Evolutionary conservation across 2,888 invertebrate genomes (phyloP).

Genomic region (Acanthococcus lagerstroemiae): DNA sequence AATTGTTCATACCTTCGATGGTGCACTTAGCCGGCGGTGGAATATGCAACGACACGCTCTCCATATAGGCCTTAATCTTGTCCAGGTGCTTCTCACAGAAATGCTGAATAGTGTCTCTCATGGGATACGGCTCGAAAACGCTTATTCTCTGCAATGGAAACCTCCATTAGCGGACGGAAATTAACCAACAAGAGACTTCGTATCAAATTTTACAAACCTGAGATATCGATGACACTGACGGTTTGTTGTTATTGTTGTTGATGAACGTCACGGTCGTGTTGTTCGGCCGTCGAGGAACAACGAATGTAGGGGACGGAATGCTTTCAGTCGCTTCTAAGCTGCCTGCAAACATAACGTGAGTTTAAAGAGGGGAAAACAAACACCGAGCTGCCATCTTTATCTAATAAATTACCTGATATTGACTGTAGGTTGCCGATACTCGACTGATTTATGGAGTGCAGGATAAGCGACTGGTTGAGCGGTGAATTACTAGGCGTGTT

Average conservation of each 20-base stretch:
- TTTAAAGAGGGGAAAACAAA: not conserved
- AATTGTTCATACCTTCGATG: constrained; percentile 70
- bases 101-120: constrained; percentile 84
- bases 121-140: constrained; percentile 82
- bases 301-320: constrained; percentile 27
- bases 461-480: constrained; percentile 36
- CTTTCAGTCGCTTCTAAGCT: constrained; percentile 21
- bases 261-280: constrained; percentile 71
- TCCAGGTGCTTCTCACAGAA: constrained; percentile 91
- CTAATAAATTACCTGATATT: constrained; percentile 8
- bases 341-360: not conserved
- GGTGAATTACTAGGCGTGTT: constrained; percentile 37
- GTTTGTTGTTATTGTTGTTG: constrained; percentile 45
- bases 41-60: constrained; percentile 68
- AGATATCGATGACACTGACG: constrained; percentile 38
- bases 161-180: not conserved
- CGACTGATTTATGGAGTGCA: constrained; percentile 32
- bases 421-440: constrained; percentile 33
- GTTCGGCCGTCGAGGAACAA: constrained; percentile 32
- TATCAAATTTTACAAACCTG: constrained; percentile 34
- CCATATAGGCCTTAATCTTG: constrained; percentile 85
- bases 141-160: constrained; percentile 54
- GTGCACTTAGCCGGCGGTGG: constrained; percentile 89
- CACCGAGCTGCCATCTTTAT: not conserved
- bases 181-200: not conserved